Conservation (phyloP, 1,140 invertebrate species). For the Catajapyx aquilonaris region DNA sequence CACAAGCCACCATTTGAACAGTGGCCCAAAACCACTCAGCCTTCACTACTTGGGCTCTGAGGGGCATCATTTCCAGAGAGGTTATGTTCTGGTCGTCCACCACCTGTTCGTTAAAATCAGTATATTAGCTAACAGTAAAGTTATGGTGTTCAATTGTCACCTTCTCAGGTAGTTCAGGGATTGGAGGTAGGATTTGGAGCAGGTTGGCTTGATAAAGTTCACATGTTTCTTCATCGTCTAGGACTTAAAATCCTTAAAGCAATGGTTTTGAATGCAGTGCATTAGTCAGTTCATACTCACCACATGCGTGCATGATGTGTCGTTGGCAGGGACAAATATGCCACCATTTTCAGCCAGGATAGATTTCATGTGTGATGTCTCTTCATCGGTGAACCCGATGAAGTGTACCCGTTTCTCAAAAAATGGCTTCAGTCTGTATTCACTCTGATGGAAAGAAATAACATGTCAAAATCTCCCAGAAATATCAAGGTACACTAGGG, state of each 20-base stretch:
- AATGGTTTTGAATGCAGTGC: too few relatives aligned
- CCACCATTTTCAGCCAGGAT: slow-evolving; percentile 69
- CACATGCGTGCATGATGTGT: slow-evolving; percentile 70
- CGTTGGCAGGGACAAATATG: slow-evolving; percentile 42
- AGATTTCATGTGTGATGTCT: slow-evolving; percentile 76
- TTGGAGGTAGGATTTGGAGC: too few relatives aligned
- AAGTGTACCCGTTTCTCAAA: slow-evolving; percentile 68
- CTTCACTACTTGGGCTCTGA: slow-evolving; percentile 50
- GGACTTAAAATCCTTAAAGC: too few relatives aligned
- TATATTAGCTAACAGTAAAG: too few relatives aligned
- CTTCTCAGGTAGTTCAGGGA: too few relatives aligned
- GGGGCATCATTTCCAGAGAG: too few relatives aligned
- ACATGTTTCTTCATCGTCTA: too few relatives aligned
- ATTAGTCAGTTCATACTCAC: slow-evolving; percentile 54
- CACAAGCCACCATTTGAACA: slow-evolving; percentile 83
- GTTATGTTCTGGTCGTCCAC: too few relatives aligned
- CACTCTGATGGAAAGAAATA: slow-evolving; percentile 22
- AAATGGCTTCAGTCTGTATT: slow-evolving; percentile 68
- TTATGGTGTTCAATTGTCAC: too few relatives aligned
- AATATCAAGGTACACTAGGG: too few relatives aligned
- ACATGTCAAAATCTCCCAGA: neutral
- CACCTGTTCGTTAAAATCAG: too few relatives aligned
- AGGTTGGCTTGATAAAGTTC: too few relatives aligned
- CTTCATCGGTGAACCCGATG: slow-evolving; percentile 67
- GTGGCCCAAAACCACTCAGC: slow-evolving; percentile 96